Percentiles rank a stretch among this genome's conserved stretches.
These are phyloP conservation scores for Anthoptus insignis DNA, from an alignment of 2,888 invertebrate genomes.

Conservation along the genomic window DNA sequence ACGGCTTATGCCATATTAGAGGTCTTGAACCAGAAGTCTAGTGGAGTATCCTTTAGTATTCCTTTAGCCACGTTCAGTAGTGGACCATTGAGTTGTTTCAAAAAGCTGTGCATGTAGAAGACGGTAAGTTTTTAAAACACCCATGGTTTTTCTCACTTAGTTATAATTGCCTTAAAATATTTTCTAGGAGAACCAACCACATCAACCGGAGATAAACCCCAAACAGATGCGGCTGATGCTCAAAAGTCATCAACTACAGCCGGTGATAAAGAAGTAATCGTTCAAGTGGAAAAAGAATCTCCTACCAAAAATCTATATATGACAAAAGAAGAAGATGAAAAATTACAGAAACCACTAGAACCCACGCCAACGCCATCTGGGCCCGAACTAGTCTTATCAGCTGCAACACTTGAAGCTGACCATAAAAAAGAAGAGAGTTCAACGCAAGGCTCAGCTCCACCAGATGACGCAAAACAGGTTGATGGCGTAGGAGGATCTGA, in stretches of 20 bases:
- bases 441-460: slow-evolving; percentile 47
- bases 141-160: background rate
- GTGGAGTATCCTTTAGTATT: too few relatives aligned
- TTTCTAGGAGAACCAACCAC: slow-evolving; percentile 56
- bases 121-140: too few relatives aligned
- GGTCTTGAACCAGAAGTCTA: too few relatives aligned
- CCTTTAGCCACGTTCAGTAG: too few relatives aligned
- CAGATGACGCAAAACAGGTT: slow-evolving; percentile 30
- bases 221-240: slow-evolving; percentile 56
- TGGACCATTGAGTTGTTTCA: too few relatives aligned
- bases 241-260: slow-evolving; percentile 64
- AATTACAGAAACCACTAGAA: slow-evolving; percentile 71
- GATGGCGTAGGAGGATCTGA: slow-evolving; percentile 17
- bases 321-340: slow-evolving; percentile 68
- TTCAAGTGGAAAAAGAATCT: slow-evolving; percentile 71
- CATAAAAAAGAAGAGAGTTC: slow-evolving; percentile 52
- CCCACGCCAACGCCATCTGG: slow-evolving; percentile 61
- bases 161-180: background rate
- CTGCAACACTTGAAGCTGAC: slow-evolving; percentile 67
- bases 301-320: slow-evolving; percentile 69
- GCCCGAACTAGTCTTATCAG: slow-evolving; percentile 74
- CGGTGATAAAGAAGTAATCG: slow-evolving; percentile 65
- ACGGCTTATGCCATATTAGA: too few relatives aligned
- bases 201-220: slow-evolving; percentile 54
- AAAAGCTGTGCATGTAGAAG: too few relatives aligned